Evolutionary conservation across 2,888 invertebrate genomes (phyloP).

Genomic region (Bhutanitis thaidina): DNA sequence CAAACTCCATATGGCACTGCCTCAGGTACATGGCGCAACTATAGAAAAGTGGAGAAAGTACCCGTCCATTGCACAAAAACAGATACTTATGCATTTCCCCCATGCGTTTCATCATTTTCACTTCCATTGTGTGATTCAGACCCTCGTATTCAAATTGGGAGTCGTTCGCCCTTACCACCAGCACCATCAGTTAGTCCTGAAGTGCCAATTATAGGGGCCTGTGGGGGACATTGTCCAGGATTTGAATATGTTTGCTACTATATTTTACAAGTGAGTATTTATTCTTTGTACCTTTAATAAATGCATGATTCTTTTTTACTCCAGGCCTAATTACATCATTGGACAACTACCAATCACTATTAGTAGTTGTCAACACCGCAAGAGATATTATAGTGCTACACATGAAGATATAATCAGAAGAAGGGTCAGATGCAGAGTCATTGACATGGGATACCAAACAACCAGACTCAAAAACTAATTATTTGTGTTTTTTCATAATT

Average conservation of each 20-base stretch:
- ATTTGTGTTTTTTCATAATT: too few relatives aligned
- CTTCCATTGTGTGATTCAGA: conserved; percentile 62
- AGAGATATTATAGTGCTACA: too few relatives aligned
- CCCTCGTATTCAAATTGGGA: conserved; percentile 37
- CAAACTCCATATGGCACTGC: conserved; percentile 63
- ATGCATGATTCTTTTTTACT: too few relatives aligned
- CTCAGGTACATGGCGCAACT: conserved; percentile 55
- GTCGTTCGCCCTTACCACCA: conserved; percentile 54
- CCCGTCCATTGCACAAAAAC: conserved; percentile 37
- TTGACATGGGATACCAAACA: too few relatives aligned
- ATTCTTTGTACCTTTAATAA: too few relatives aligned
- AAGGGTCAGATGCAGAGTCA: too few relatives aligned
- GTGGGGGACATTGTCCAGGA: conserved; percentile 84
- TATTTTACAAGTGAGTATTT: conserved; percentile 79
- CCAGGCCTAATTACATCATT: too few relatives aligned
- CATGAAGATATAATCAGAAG: too few relatives aligned
- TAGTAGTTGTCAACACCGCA: too few relatives aligned
- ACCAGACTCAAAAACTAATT: too few relatives aligned
- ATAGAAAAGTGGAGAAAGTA: conserved; percentile 53
- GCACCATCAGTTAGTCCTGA: conserved; percentile 65
- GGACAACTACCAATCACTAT: too few relatives aligned
- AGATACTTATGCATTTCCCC: conserved; percentile 58
- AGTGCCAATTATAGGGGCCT: conserved; percentile 81
- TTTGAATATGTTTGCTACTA: conserved; percentile 87
- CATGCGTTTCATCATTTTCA: conserved; percentile 67